Percentiles rank a stretch among this genome's conserved stretches.
Evolutionary conservation across 2,888 invertebrate species (phyloP).

Genomic region (Aporophyla lueneburgensis): DNA sequence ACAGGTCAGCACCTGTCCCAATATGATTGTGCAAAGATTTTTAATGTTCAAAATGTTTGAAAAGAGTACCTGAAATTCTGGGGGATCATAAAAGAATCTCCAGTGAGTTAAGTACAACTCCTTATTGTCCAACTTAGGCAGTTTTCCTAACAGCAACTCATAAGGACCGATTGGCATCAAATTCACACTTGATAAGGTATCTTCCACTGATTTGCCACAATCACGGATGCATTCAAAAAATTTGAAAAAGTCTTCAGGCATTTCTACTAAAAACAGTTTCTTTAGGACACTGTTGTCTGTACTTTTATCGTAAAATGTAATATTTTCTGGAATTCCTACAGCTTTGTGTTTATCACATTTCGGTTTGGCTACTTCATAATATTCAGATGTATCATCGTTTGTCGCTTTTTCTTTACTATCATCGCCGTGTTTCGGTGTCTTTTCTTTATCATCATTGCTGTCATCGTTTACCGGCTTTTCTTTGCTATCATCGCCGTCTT

Average conservation of each 20-base stretch:
- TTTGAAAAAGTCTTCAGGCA: slow-evolving; percentile 97
- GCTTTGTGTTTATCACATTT: slow-evolving; percentile 9
- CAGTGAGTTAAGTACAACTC: slow-evolving; percentile 95
- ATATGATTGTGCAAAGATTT: no score
- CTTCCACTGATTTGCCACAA: slow-evolving; percentile 87
- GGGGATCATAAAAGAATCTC: slow-evolving; percentile 98
- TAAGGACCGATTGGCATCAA: slow-evolving; percentile 96
- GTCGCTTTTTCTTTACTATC: not conserved
- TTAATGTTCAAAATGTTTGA: not conserved
- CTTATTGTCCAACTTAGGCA: slow-evolving; percentile 90
- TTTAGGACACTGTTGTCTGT: slow-evolving; percentile 91
- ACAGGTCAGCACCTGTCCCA: no score
- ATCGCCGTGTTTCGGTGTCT: not conserved
- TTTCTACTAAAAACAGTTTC: slow-evolving; percentile 94
- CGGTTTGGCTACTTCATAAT: not conserved
- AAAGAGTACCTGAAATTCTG: slow-evolving; percentile 95
- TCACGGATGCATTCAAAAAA: slow-evolving; percentile 95
- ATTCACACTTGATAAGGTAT: slow-evolving; percentile 92
- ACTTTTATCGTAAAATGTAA: slow-evolving; percentile 84
- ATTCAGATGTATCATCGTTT: not conserved
- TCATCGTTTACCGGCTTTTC: slow-evolving; percentile 9
- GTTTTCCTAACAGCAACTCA: slow-evolving; percentile 94
- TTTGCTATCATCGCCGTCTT: not conserved
- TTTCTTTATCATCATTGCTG: not conserved
- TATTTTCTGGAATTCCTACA: slow-evolving; percentile 72